Evolutionary conservation across 2,113 vertebrate genomes (phyloP).

Genomic region (Takifugu bimaculatus): DNA sequence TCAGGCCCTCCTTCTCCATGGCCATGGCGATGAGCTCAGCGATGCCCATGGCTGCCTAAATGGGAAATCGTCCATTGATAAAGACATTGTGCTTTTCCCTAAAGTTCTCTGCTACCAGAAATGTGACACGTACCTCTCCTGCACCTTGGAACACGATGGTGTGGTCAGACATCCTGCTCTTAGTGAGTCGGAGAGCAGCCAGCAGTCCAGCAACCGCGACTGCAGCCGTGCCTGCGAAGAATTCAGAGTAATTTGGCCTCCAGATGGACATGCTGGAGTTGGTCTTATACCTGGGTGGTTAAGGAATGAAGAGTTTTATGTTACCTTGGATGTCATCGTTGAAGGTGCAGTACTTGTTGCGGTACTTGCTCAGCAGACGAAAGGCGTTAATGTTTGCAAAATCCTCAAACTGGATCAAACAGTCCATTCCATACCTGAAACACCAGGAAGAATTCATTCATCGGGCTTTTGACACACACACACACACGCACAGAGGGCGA

Average conservation of each 20-base stretch:
- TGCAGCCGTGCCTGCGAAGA: slow-evolving; percentile 85
- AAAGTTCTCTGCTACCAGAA: no score
- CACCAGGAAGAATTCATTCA: not conserved
- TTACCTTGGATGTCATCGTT: slow-evolving; percentile 99
- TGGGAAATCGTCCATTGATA: not conserved
- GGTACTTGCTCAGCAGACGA: slow-evolving; percentile 90
- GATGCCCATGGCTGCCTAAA: slow-evolving; percentile 93
- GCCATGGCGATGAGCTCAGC: slow-evolving; percentile 91
- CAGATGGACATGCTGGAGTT: not conserved
- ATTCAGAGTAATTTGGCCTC: not conserved
- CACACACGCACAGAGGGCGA: not conserved
- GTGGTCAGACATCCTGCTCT: slow-evolving; percentile 88
- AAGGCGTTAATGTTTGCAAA: slow-evolving; percentile 97
- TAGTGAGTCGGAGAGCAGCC: slow-evolving; percentile 88
- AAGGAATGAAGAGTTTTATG: not conserved
- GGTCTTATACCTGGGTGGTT: not conserved
- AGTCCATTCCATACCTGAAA: slow-evolving; percentile 87
- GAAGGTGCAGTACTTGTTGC: slow-evolving; percentile 93
- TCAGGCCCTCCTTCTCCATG: slow-evolving; percentile 90
- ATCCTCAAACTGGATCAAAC: slow-evolving; percentile 98
- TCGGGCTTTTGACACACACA: not conserved
- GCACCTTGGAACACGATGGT: slow-evolving; percentile 94
- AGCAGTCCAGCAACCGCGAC: slow-evolving; percentile 94
- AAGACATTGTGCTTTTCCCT: not conserved
- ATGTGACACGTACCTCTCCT: slow-evolving; percentile 80